Evolutionary conservation across 2,888 invertebrate species (phyloP).

Genomic region (Meteorus cinctellus): DNA sequence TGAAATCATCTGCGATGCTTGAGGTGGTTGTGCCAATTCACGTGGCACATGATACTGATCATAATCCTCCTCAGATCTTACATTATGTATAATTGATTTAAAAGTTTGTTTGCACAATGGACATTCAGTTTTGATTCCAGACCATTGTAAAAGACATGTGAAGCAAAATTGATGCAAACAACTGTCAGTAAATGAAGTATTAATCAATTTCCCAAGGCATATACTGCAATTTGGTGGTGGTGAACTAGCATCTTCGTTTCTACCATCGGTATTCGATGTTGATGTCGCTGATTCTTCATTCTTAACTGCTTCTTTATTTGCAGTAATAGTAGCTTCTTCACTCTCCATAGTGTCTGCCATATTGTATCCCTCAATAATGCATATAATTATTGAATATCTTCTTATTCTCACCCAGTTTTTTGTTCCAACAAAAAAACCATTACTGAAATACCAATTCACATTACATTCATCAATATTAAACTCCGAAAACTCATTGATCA

Average conservation of each 20-base stretch:
- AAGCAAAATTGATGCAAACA: constrained; percentile 97
- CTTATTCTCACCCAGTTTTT: not conserved
- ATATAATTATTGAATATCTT: not conserved
- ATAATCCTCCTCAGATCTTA: constrained; percentile 89
- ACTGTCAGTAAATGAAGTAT: constrained; percentile 93
- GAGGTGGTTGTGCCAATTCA: constrained; percentile 65
- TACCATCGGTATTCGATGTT: constrained; percentile 75
- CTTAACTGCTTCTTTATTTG: constrained; percentile 63
- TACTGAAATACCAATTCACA: not conserved
- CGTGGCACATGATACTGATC: constrained; percentile 83
- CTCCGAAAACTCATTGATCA: too few species aligned
- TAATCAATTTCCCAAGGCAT: constrained; percentile 88
- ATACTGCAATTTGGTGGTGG: constrained; percentile 94
- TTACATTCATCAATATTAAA: too few species aligned
- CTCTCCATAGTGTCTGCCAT: constrained; percentile 57
- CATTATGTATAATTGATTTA: constrained; percentile 93
- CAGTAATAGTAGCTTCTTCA: constrained; percentile 47
- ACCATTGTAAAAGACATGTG: constrained; percentile 94
- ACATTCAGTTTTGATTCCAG: constrained; percentile 94
- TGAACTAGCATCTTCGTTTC: constrained; percentile 76
- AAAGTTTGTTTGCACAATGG: constrained; percentile 95
- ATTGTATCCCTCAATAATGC: not conserved
- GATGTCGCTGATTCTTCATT: constrained; percentile 64
- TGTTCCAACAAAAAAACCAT: too few species aligned
- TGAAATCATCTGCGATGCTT: constrained; percentile 51